These are phyloP conservation scores for Myotis yumanensis DNA, from an alignment of 2,113 vertebrate species.

Conservation along the genomic window DNA sequence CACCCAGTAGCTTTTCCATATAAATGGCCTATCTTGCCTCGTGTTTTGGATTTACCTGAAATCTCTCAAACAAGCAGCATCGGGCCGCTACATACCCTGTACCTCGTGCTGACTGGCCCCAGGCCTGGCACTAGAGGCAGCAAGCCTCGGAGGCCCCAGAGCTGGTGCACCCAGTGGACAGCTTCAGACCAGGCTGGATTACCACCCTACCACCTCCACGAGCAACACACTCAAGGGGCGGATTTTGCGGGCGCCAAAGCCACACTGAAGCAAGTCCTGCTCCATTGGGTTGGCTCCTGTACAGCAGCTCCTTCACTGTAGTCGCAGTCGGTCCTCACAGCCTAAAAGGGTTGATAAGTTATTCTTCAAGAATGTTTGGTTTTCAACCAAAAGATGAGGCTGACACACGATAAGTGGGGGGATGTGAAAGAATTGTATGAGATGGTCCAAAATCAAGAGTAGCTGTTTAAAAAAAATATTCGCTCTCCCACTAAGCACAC, in stretches of 20 bases:
- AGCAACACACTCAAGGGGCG: not conserved
- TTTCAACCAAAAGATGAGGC: not conserved
- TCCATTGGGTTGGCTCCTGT: not conserved
- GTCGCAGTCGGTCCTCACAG: not conserved
- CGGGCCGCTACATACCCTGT: not conserved
- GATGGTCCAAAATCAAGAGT: not conserved
- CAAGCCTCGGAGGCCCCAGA: not conserved
- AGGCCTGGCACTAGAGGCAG: not conserved
- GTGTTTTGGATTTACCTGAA: not conserved
- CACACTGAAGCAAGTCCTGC: not conserved
- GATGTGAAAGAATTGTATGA: not conserved
- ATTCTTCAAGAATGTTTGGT: not conserved
- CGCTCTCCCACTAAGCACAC: not conserved
- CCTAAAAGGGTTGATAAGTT: not conserved
- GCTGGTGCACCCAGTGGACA: not conserved
- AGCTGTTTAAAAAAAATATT: not conserved
- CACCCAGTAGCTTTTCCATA: not conserved
- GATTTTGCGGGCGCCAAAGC: not conserved
- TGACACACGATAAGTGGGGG: not conserved
- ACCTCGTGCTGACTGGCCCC: not conserved
- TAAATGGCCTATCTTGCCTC: not conserved
- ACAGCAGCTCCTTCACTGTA: not conserved
- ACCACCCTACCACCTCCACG: not conserved
- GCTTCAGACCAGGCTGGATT: not conserved
- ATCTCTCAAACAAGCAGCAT: not conserved